Evolutionary conservation across 2,113 vertebrate species (phyloP).

Genomic region (Lophius piscatorius): DNA sequence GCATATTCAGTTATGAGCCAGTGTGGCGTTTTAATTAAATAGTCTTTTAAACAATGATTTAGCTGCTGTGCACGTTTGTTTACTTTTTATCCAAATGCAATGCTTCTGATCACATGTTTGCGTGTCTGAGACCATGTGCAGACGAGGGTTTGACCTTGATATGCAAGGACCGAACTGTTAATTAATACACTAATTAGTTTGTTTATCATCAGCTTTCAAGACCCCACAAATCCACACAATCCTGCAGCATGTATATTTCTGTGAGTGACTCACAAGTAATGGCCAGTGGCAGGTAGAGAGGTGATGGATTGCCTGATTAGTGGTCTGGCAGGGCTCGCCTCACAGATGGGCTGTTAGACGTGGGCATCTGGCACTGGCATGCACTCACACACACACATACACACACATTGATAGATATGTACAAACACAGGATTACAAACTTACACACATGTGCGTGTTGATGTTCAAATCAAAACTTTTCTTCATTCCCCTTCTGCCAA

Average conservation of each 20-base stretch:
- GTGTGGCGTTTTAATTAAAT: too few relatives aligned
- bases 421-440: conserved; percentile 26
- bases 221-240: too few relatives aligned
- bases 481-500: conserved; percentile 50
- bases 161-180: conserved; percentile 10
- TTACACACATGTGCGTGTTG: conserved; percentile 6
- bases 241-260: conserved; percentile 1
- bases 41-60: too few relatives aligned
- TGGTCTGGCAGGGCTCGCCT: conserved; percentile 75
- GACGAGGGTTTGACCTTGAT: conserved; percentile 25
- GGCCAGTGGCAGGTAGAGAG: conserved; percentile 71
- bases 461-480: conserved; percentile 40
- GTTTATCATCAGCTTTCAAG: conserved; percentile 34
- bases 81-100: conserved; percentile 1
- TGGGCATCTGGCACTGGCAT: conserved; percentile 69
- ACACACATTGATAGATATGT: conserved; percentile 24
- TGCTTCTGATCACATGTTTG: conserved; percentile 19
- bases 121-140: conserved; percentile 8
- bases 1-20: too few relatives aligned
- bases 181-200: conserved; percentile 45
- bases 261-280: conserved; percentile 58
- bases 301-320: conserved; percentile 81
- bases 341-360: conserved; percentile 76
- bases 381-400: conserved; percentile 29
- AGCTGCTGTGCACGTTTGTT: not conserved